Evolutionary conservation across 2,888 invertebrate species (phyloP).

Genomic region (Drosophila stalkeri): DNA sequence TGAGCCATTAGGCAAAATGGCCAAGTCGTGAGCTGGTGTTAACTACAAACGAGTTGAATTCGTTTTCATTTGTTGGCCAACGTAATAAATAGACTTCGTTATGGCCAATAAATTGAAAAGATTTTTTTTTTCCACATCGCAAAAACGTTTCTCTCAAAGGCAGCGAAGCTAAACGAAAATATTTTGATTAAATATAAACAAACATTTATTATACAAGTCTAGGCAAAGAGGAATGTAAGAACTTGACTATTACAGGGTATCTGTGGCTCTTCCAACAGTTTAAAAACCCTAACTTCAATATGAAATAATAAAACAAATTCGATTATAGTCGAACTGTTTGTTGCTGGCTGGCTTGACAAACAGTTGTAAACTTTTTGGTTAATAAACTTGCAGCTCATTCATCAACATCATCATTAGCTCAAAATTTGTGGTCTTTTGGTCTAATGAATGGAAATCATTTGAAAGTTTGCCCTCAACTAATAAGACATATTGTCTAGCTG

Average conservation of each 20-base stretch:
- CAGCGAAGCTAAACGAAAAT: not conserved
- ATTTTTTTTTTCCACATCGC: not conserved
- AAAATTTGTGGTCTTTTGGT: conserved; percentile 55
- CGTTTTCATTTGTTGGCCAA: conserved; percentile 59
- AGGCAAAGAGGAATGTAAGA: not conserved
- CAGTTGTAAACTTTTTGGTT: conserved; percentile 24
- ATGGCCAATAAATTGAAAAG: conserved; percentile 37
- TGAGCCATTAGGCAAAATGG: conserved; percentile 67
- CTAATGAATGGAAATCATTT: conserved; percentile 68
- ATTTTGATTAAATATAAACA: conserved; percentile 12
- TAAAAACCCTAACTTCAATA: not conserved
- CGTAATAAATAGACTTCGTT: conserved; percentile 48
- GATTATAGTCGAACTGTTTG: not conserved
- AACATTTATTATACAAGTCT: not conserved
- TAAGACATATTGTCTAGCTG: conserved; percentile 72
- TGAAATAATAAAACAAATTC: conserved; percentile 9
- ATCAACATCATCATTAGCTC: conserved; percentile 60
- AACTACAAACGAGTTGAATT: conserved; percentile 64
- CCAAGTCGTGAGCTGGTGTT: conserved; percentile 72
- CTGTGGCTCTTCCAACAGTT: too few relatives aligned
- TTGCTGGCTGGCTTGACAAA: not conserved
- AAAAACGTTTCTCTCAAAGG: not conserved
- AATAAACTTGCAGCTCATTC: conserved; percentile 58
- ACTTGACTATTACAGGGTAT: not conserved
- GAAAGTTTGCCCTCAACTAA: conserved; percentile 66